Conservation (phyloP, 2,888 invertebrate species). For the Andrena marginata region DNA sequence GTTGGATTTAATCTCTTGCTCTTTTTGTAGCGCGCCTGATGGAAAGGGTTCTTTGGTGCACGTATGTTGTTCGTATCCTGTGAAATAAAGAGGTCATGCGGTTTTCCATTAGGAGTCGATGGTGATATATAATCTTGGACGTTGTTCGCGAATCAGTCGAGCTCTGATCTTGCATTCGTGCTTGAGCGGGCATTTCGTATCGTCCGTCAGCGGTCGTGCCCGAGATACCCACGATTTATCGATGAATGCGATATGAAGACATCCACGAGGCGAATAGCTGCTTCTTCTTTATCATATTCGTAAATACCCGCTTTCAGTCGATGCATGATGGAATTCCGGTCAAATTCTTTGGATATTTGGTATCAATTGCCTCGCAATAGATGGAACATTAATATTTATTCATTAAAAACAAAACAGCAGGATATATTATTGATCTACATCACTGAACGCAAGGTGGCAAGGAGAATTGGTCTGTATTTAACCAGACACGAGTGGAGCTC, state of each 20-base stretch:
- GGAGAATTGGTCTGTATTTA: too few relatives aligned
- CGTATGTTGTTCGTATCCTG: background rate
- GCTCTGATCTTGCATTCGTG: background rate
- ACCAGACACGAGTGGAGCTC: too few relatives aligned
- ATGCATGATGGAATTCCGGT: background rate
- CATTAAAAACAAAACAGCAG: too few relatives aligned
- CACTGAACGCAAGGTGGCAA: too few relatives aligned
- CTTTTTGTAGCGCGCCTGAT: background rate
- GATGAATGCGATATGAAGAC: background rate
- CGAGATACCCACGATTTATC: background rate
- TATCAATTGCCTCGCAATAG: too few relatives aligned
- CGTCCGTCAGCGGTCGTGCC: background rate
- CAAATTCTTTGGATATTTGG: background rate
- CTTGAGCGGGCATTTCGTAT: background rate
- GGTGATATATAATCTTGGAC: conserved; percentile 23
- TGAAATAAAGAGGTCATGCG: background rate
- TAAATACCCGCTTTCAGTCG: background rate
- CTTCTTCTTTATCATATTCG: background rate
- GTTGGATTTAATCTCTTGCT: background rate
- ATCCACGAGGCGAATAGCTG: background rate
- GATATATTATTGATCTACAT: too few relatives aligned
- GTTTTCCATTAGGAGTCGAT: background rate
- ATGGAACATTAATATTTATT: too few relatives aligned
- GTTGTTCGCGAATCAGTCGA: background rate
- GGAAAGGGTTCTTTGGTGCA: background rate